Evolutionary conservation across 1,140 invertebrate genomes (phyloP).

Genomic region (Macrocentrus cingulum): DNA sequence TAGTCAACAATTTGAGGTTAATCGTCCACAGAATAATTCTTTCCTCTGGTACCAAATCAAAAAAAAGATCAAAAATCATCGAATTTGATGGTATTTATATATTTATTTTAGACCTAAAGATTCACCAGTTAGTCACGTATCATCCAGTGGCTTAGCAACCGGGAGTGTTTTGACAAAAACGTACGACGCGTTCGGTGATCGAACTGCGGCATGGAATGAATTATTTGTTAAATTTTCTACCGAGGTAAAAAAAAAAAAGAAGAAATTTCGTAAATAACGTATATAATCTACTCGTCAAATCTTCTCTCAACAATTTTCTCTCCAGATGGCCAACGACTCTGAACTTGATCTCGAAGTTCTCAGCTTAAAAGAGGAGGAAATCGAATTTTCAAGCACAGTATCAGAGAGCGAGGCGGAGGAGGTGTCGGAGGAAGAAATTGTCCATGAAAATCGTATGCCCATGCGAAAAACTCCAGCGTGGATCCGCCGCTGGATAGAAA

Average conservation of each 20-base stretch:
- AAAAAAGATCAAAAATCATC: slow-evolving; percentile 4
- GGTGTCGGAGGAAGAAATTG: slow-evolving; percentile 3
- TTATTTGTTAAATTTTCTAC: slow-evolving; percentile 37
- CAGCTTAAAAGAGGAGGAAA: slow-evolving; percentile 10
- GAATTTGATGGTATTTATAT: no score
- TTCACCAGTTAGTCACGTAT: slow-evolving; percentile 18
- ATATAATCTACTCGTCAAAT: no score
- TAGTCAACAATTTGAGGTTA: slow-evolving; percentile 4
- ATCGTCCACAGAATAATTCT: background rate
- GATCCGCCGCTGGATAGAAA: slow-evolving; percentile 47
- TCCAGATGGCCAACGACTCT: slow-evolving; percentile 19
- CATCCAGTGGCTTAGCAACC: no score
- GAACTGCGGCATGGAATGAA: slow-evolving; percentile 31
- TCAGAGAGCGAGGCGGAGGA: slow-evolving; percentile 17
- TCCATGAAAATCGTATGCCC: slow-evolving; percentile 11
- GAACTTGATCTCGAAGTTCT: slow-evolving; percentile 19
- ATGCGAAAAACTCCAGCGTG: slow-evolving; percentile 34
- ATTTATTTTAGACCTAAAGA: slow-evolving; percentile 22
- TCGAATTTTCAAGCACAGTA: slow-evolving; percentile 12
- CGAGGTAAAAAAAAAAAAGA: slow-evolving; percentile 31
- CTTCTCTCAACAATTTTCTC: background rate
- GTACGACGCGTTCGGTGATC: no score
- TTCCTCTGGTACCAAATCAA: background rate
- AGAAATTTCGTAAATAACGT: no score
- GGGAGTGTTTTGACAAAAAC: no score